Percentiles rank a stretch among this genome's conserved stretches.
These are phyloP conservation scores for Halcyon badia DNA, from an alignment of 2,797 vertebrate genomes.

Conservation along the genomic window DNA sequence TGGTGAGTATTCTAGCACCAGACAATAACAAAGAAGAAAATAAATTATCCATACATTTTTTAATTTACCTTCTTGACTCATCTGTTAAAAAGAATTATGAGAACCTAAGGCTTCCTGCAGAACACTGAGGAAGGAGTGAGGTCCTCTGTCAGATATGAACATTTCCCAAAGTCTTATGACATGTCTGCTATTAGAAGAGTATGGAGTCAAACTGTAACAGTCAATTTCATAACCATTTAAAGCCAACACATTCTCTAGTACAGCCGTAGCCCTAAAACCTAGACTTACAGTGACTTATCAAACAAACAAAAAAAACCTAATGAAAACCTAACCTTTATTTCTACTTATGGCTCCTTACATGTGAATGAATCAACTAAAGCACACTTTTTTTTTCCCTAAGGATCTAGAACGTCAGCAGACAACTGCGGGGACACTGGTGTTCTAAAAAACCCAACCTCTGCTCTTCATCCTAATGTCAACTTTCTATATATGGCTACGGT, in stretches of 20 bases:
- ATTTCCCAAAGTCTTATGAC: not conserved
- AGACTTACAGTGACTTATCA: not conserved
- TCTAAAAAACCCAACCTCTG: not conserved
- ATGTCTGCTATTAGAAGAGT: fast-evolving
- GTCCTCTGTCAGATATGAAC: not conserved
- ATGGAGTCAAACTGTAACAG: not conserved
- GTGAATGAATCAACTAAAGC: not conserved
- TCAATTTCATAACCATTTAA: not conserved
- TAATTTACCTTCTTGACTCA: not conserved
- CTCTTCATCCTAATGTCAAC: fast-evolving
- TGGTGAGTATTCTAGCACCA: not conserved
- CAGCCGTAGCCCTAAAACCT: not conserved
- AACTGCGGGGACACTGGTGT: too few relatives aligned
- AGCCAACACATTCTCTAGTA: not conserved
- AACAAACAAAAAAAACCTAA: not conserved
- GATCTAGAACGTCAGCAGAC: not conserved
- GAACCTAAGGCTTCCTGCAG: not conserved
- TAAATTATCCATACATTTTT: not conserved
- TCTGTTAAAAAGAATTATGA: not conserved
- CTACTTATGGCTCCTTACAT: not conserved
- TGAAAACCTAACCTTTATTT: not conserved
- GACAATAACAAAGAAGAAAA: not conserved
- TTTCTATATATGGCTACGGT: not conserved
- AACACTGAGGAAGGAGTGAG: not conserved
- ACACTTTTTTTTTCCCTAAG: not conserved